Percentiles rank a stretch among this genome's conserved stretches.
These are phyloP conservation scores for Atherinomorus stipes DNA, from an alignment of 2,113 vertebrate genomes.

Conservation along the genomic window DNA sequence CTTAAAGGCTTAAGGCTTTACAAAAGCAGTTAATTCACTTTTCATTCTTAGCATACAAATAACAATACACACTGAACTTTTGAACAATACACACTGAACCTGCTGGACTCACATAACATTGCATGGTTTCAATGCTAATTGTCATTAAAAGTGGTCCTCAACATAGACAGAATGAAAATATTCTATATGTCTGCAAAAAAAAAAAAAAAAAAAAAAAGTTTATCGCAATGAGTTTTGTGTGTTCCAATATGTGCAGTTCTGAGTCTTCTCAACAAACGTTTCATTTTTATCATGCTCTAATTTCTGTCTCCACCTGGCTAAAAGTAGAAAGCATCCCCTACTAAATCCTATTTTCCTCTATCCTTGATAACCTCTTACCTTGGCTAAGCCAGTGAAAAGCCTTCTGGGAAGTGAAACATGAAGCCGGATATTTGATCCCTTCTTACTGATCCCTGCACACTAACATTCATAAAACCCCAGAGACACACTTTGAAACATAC, in stretches of 20 bases:
- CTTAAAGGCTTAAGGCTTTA: slow-evolving; percentile 41
- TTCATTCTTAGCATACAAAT: neutral
- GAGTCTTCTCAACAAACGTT: slow-evolving; percentile 9
- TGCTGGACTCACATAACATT: neutral
- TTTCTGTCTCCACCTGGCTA: slow-evolving; percentile 37
- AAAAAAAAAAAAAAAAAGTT: fast-evolving
- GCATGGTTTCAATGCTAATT: neutral
- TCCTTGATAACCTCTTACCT: slow-evolving; percentile 71
- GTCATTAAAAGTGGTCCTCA: neutral
- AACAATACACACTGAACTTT: neutral
- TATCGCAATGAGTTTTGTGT: neutral
- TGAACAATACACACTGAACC: neutral
- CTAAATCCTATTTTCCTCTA: slow-evolving; percentile 64
- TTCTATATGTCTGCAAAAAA: neutral
- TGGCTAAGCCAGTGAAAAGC: slow-evolving; percentile 60
- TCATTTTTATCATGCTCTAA: slow-evolving; percentile 50
- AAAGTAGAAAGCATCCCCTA: slow-evolving; percentile 46
- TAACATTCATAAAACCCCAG: slow-evolving; percentile 28
- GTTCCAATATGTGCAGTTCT: slow-evolving; percentile 18
- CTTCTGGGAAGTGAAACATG: slow-evolving; percentile 66
- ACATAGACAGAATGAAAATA: neutral
- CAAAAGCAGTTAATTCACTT: neutral
- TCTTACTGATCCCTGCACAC: slow-evolving; percentile 59
- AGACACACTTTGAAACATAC: slow-evolving; percentile 22
- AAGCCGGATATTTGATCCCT: slow-evolving; percentile 66